These are phyloP conservation scores for Hesperia comma DNA, from an alignment of 2,888 invertebrate species.

Conservation along the genomic window DNA sequence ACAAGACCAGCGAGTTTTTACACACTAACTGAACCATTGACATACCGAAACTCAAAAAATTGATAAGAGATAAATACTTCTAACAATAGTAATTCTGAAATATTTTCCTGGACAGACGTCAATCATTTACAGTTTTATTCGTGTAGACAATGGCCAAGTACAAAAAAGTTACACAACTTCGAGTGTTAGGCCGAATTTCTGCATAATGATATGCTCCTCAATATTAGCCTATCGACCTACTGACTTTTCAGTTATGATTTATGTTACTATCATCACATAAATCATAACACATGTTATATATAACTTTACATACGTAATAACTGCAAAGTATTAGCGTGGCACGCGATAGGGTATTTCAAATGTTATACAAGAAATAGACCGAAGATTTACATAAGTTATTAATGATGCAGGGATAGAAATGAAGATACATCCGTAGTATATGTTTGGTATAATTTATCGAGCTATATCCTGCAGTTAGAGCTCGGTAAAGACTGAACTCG, in stretches of 20 bases:
- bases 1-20: too few relatives aligned
- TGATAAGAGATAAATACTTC: too few relatives aligned
- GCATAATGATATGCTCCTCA: slow-evolving; percentile 6
- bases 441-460: not conserved
- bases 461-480: too few relatives aligned
- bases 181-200: not conserved
- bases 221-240: slow-evolving; percentile 19
- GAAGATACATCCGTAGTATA: not conserved
- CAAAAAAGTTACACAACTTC: not conserved
- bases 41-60: too few relatives aligned
- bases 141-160: not conserved
- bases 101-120: too few relatives aligned
- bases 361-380: slow-evolving; percentile 4
- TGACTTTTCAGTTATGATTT: slow-evolving; percentile 24
- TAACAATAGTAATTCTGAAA: too few relatives aligned
- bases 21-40: too few relatives aligned
- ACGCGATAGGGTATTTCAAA: slow-evolving; percentile 31
- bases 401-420: not conserved
- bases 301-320: slow-evolving; percentile 13
- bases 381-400: slow-evolving; percentile 7
- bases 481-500: too few relatives aligned
- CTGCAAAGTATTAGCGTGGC: slow-evolving; percentile 14
- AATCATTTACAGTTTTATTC: too few relatives aligned
- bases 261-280: slow-evolving; percentile 24
- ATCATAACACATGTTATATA: slow-evolving; percentile 25